Evolutionary conservation across 2,888 invertebrate species (phyloP).

Genomic region (Spodoptera littoralis): DNA sequence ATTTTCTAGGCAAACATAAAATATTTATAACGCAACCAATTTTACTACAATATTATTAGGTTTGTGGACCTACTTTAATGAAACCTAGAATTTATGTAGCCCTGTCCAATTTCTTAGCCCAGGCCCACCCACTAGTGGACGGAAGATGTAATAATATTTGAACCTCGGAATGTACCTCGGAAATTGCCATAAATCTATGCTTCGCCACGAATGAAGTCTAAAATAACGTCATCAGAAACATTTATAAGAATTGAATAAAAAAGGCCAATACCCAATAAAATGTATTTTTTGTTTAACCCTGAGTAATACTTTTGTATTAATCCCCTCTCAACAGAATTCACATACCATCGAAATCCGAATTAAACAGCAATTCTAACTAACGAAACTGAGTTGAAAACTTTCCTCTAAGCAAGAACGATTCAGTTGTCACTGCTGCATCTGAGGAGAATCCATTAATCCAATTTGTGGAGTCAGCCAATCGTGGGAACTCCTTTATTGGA

Average conservation of each 20-base stretch:
- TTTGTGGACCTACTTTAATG: conserved; percentile 22
- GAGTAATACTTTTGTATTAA: neutral
- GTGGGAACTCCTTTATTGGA: conserved; percentile 61
- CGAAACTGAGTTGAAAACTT: conserved; percentile 53
- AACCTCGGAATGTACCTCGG: too few relatives aligned
- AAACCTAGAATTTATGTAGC: conserved; percentile 23
- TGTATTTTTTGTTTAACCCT: too few relatives aligned
- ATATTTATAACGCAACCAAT: conserved; percentile 20
- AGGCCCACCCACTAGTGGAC: conserved; percentile 1
- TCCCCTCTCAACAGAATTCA: conserved; percentile 37
- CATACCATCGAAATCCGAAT: conserved; percentile 43
- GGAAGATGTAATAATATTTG: conserved; percentile 19
- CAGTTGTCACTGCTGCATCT: conserved; percentile 56
- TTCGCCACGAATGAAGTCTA: too few relatives aligned
- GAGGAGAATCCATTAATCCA: conserved; percentile 72
- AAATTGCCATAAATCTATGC: neutral
- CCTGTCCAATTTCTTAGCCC: conserved; percentile 24
- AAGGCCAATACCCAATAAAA: too few relatives aligned
- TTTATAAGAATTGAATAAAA: too few relatives aligned
- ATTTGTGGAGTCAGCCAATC: conserved; percentile 70
- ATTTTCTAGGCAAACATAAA: conserved; percentile 2
- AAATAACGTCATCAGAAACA: too few relatives aligned
- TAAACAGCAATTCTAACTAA: conserved; percentile 52
- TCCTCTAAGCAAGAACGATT: conserved; percentile 50
- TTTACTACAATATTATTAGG: conserved; percentile 32